phyloP scores from a whole-genome alignment of 2,113 vertebrate genomes.

The human region DNA sequence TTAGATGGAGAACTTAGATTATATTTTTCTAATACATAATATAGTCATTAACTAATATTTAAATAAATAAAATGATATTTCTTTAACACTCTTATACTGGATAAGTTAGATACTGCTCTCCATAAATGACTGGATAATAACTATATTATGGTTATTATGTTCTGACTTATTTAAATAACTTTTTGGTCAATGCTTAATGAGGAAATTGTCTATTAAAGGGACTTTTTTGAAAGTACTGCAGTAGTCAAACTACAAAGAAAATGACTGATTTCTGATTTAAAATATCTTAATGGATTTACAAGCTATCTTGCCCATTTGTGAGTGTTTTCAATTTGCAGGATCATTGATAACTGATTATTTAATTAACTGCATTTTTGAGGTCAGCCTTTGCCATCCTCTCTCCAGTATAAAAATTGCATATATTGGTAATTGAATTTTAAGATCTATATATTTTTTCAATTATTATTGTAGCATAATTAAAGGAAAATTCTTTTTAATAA shows the following conservation, averaged over 20 bases:
- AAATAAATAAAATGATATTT: background rate
- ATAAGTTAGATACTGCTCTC: background rate
- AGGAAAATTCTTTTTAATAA: background rate
- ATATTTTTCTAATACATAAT: background rate
- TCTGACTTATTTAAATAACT: background rate
- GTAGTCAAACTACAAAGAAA: slow-evolving; percentile 24
- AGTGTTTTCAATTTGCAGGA: slow-evolving; percentile 68
- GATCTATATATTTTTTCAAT: background rate
- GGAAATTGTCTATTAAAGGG: background rate
- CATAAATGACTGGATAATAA: background rate
- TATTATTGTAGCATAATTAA: background rate
- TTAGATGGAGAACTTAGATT: background rate
- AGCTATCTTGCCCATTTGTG: slow-evolving; percentile 6
- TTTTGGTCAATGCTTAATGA: background rate
- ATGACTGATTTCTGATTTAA: background rate
- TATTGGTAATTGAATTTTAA: background rate
- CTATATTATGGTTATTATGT: background rate
- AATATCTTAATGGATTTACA: slow-evolving; percentile 46
- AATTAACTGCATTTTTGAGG: slow-evolving; percentile 50
- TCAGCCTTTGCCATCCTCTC: background rate
- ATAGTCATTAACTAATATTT: background rate
- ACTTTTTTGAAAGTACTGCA: background rate
- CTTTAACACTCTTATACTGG: background rate
- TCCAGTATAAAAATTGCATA: background rate
- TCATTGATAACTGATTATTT: slow-evolving; percentile 62